Percentiles rank a stretch among this genome's conserved stretches.
Evolutionary conservation across 2,113 vertebrate species (phyloP).

Genomic region (Sebastes fasciatus): DNA sequence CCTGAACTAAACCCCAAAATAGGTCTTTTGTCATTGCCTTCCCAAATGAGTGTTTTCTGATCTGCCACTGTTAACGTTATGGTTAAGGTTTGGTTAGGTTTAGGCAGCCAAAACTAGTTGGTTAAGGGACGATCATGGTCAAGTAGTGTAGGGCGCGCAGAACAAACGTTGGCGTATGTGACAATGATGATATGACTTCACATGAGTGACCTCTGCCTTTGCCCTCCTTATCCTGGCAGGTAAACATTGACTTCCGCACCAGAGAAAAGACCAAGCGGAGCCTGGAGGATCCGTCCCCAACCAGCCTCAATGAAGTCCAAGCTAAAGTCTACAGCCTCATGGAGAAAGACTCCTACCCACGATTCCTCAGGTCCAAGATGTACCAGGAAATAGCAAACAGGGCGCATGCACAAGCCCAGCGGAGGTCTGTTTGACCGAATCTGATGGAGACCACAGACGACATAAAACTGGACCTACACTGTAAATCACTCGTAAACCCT

Average conservation of each 20-base stretch:
- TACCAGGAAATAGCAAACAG: conserved; percentile 95
- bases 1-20: background rate
- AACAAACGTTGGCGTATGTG: background rate
- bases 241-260: conserved; percentile 96
- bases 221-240: conserved; percentile 80
- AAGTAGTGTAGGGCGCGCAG: background rate
- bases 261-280: conserved; percentile 92
- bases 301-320: conserved; percentile 93
- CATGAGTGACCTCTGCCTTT: background rate
- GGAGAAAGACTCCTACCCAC: conserved; percentile 98
- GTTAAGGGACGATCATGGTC: background rate
- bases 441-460: conserved; percentile 12
- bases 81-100: background rate
- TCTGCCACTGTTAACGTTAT: background rate
- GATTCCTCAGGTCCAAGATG: conserved; percentile 97
- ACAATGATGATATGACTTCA: background rate
- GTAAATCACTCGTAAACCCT: conserved; percentile 47
- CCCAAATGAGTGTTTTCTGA: background rate
- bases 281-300: conserved; percentile 90
- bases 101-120: background rate
- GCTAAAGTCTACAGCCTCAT: conserved; percentile 95
- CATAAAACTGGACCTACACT: conserved; percentile 43
- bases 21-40: background rate
- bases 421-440: conserved; percentile 88
- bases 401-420: conserved; percentile 85